phyloP scores from a whole-genome alignment of 2,797 vertebrate genomes.

The Protonibea diacanthus region DNA sequence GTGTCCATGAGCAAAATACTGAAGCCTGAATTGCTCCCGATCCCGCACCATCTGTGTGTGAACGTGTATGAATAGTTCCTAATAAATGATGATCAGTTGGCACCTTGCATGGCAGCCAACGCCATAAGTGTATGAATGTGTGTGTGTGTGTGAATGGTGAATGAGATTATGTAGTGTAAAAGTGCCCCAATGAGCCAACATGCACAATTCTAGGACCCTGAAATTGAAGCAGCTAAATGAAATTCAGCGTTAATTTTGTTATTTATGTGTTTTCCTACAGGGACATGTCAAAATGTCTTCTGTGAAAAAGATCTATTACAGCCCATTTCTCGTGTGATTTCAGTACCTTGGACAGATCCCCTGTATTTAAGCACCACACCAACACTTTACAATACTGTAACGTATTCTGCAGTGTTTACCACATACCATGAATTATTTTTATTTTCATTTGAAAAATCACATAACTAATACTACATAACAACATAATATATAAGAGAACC shows the following conservation, averaged over 20 bases:
- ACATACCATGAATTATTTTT: not conserved
- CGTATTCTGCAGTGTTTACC: not conserved
- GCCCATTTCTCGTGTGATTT: conserved; percentile 5
- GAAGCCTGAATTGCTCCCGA: no score
- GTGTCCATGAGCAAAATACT: no score
- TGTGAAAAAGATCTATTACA: not conserved
- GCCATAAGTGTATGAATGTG: no score
- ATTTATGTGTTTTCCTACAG: not conserved
- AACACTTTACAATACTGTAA: not conserved
- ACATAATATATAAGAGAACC: not conserved
- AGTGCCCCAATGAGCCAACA: not conserved
- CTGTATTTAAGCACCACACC: not conserved
- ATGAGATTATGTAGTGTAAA: no score
- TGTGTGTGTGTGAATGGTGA: no score
- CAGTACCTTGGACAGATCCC: conserved; percentile 27
- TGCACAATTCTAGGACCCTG: not conserved
- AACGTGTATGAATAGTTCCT: no score
- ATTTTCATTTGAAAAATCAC: not conserved
- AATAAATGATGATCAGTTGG: no score
- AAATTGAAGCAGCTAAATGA: not conserved
- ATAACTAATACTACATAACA: not conserved
- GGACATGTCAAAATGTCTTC: not conserved
- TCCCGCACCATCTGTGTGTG: no score
- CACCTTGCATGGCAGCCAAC: no score
- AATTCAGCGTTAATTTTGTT: not conserved